Conservation (phyloP, 2,797 vertebrate species). For the Nannoperca obscura region DNA sequence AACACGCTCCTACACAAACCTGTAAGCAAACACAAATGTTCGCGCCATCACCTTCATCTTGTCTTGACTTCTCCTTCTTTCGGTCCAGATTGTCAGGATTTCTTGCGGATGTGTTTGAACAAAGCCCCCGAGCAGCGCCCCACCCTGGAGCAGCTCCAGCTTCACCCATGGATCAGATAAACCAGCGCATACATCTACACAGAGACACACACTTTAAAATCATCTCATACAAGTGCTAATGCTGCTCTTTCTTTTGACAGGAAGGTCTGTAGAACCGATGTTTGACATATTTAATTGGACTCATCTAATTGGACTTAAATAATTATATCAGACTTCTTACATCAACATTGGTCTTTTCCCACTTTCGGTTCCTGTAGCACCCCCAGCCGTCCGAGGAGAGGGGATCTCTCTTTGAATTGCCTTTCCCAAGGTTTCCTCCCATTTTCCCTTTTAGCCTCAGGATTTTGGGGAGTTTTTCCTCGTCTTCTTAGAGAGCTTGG, state of each 20-base stretch:
- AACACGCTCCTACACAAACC: neutral
- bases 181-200: neutral
- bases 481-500: constrained; percentile 1
- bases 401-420: constrained; percentile 1
- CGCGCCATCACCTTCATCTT: neutral
- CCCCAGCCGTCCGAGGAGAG: neutral
- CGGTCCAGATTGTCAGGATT: neutral
- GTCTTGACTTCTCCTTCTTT: neutral
- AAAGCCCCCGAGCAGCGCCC: neutral
- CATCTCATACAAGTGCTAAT: neutral
- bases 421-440: constrained; percentile 3
- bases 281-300: no score
- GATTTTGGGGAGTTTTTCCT: constrained; percentile 1
- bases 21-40: neutral
- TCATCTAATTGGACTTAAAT: no score
- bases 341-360: no score
- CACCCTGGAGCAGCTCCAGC: neutral
- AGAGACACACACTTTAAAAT: neutral
- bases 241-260: no score
- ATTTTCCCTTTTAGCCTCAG: neutral
- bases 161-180: constrained; percentile 9
- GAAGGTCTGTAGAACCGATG: no score
- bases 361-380: neutral
- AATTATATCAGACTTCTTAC: no score
- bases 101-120: neutral